Percentiles rank a stretch among this genome's conserved stretches.
These are phyloP conservation scores for Epinephelus coioides DNA, from an alignment of 2,797 vertebrate genomes.

Conservation along the genomic window DNA sequence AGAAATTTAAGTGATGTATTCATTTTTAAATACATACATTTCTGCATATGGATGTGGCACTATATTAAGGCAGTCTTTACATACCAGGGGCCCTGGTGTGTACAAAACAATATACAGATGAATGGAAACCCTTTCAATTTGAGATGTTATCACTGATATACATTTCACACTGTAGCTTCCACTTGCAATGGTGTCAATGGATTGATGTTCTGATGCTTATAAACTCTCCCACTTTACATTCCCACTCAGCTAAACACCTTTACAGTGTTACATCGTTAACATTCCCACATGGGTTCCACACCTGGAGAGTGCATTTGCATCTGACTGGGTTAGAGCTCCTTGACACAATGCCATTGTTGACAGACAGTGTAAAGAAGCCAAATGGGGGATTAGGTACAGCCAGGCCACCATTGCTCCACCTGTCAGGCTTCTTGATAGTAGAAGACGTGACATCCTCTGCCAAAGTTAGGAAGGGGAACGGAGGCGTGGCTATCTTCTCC, in stretches of 20 bases:
- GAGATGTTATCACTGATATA: background rate
- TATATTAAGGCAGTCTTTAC: background rate
- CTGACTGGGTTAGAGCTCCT: slow-evolving; percentile 12
- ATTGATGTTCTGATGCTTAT: background rate
- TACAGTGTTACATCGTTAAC: background rate
- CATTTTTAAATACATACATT: slow-evolving; percentile 9
- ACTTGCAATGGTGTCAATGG: background rate
- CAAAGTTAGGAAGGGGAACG: background rate
- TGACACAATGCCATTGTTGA: slow-evolving; percentile 32
- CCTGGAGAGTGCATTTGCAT: slow-evolving; percentile 2
- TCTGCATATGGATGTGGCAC: background rate
- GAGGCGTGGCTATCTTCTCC: slow-evolving; percentile 82
- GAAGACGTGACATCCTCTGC: slow-evolving; percentile 24
- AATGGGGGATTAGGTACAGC: slow-evolving; percentile 47
- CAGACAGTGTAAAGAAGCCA: slow-evolving; percentile 37
- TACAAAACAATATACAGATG: background rate
- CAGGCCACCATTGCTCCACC: slow-evolving; percentile 38
- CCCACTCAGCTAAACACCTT: slow-evolving; percentile 14
- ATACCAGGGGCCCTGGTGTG: background rate
- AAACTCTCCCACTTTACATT: slow-evolving; percentile 14
- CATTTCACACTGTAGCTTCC: background rate
- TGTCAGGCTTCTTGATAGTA: slow-evolving; percentile 35
- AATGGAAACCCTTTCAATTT: slow-evolving; percentile 2
- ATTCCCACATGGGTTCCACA: slow-evolving; percentile 12
- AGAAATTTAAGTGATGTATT: background rate